Conservation (phyloP, 2,797 vertebrate species). For the Hydrocynus forskahlii region DNA sequence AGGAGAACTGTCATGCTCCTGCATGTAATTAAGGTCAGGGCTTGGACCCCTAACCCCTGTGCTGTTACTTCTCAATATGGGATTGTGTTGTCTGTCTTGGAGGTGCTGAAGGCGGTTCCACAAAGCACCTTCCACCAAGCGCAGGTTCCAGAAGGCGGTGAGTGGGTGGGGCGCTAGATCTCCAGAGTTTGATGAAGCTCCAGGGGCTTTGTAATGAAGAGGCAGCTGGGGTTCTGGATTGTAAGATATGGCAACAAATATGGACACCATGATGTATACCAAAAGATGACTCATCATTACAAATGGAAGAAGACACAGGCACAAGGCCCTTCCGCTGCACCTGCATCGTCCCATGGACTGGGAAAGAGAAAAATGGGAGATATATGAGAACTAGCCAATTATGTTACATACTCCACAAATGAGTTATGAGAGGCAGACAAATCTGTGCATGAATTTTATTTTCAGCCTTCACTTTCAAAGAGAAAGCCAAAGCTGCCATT, state of each 20-base stretch:
- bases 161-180: constrained; percentile 69
- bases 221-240: constrained; percentile 69
- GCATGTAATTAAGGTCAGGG: constrained; percentile 11
- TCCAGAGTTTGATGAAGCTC: constrained; percentile 69
- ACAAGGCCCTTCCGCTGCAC: constrained; percentile 75
- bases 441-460: background rate
- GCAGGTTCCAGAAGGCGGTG: constrained; percentile 79
- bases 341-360: constrained; percentile 77
- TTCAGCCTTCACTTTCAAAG: background rate
- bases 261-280: constrained; percentile 77
- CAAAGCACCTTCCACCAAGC: constrained; percentile 71
- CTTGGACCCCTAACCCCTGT: constrained; percentile 49
- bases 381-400: background rate
- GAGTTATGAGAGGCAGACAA: background rate
- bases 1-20: constrained; percentile 45
- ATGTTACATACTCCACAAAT: background rate
- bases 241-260: constrained; percentile 80
- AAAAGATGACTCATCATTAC: constrained; percentile 82
- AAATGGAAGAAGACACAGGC: constrained; percentile 81
- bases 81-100: constrained; percentile 78
- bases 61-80: constrained; percentile 70
- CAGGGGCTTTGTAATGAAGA: constrained; percentile 74
- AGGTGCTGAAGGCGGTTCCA: constrained; percentile 81
- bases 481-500: constrained; percentile 16
- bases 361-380: constrained; percentile 21